Evolutionary conservation across 1,140 invertebrate species (phyloP), one percentile per base, ranked within the genome.

Genomic region (Papilio xuthus): DNA sequence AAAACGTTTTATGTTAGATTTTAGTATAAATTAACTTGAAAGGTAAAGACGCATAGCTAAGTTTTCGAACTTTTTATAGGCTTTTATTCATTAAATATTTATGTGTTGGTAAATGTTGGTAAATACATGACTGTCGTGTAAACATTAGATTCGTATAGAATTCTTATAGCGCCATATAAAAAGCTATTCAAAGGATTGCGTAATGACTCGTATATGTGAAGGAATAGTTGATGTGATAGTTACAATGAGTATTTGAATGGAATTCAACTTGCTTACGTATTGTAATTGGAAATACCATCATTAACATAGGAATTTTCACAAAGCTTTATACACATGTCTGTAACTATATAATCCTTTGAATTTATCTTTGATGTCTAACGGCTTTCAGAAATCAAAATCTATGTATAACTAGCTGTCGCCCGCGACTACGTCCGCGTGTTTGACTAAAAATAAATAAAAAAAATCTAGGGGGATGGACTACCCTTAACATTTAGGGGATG

Each of bases 1-100:
- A 32, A 60, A 67, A 67, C 23, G 2, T 67, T 67, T 67, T 67
- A 67, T 67, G 60, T 32, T 32, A 15, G 60, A 67, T 32, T 32
- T 67, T 67, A 67, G 23, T 67, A 67, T 67, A 67, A 63, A 28
- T 63, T 28, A 63, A 67, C 12, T 67, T 32, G 12, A 20, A 67
- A 1, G 26, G 23, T 26, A 60, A 60, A 23, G 9, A 18, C 13
- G 15, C 47, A 18, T n/a, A n/a, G 2, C 4, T 28, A 28, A 4
- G 26, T 67, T 26, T 67, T 26, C 26, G 23, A 32, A 67, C 26
- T 67, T 67, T 60, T 28, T 67, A 67, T 32, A 60, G 56, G 2
- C 1, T 15, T 28, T 15, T 32, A 67, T 67, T 18, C 47, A 18
- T 50, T 1, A 37, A 37, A 37, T 37, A 37, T 13, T 50, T 18